These are phyloP conservation scores for Dasypus novemcinctus DNA, from an alignment of 2,113 vertebrate species.

Conservation along the genomic window DNA sequence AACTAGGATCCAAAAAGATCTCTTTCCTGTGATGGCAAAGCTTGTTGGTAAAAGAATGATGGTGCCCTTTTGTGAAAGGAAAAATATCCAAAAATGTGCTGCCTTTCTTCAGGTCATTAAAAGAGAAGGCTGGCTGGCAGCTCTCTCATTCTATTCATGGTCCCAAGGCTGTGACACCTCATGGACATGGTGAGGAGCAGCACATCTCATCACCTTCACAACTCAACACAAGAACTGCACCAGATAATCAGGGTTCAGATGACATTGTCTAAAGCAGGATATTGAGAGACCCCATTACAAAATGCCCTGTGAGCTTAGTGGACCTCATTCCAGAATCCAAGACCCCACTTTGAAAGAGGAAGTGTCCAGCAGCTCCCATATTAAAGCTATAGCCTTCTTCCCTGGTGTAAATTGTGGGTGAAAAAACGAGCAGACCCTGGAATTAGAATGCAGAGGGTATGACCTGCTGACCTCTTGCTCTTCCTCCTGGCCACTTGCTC, in stretches of 20 bases:
- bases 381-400: too few species aligned
- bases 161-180: not conserved
- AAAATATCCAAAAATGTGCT: not conserved
- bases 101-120: not conserved
- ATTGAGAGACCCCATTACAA: fast-evolving
- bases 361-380: too few species aligned
- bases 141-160: fast-evolving
- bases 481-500: too few species aligned
- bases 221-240: not conserved
- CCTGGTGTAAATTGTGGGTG: too few species aligned
- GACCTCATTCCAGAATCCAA: fast-evolving
- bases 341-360: not conserved
- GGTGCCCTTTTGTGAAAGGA: not conserved
- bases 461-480: too few species aligned
- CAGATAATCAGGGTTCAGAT: fast-evolving
- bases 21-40: not conserved
- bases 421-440: not conserved
- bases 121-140: not conserved
- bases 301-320: fast-evolving
- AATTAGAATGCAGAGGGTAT: not conserved
- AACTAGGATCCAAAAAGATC: not conserved
- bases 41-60: not conserved
- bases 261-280: not conserved
- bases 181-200: too few species aligned
- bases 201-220: too few species aligned